Percentiles rank a stretch among this genome's conserved stretches.
Evolutionary conservation across 2,113 vertebrate species (phyloP).

Genomic region (Cervus canadensis): DNA sequence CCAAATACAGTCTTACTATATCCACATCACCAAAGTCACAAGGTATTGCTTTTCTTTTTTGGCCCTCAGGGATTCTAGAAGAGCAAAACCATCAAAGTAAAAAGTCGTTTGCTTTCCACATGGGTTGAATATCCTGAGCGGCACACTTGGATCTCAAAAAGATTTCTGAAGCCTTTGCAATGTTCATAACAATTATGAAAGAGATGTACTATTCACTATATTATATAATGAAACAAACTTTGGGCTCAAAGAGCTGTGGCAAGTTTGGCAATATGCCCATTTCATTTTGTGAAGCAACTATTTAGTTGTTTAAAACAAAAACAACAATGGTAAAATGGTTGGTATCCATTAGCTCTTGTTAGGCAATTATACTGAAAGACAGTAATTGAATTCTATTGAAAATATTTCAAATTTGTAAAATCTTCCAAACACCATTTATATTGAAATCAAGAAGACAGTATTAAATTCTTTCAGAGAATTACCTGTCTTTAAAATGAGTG

Average conservation of each 20-base stretch:
- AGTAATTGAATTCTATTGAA: neutral
- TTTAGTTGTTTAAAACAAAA: conserved; percentile 17
- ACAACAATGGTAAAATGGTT: neutral
- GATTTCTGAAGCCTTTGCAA: conserved; percentile 11
- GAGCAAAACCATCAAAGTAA: conserved; percentile 45
- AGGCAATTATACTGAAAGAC: neutral
- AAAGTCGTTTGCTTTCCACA: neutral
- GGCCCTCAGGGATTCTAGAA: neutral
- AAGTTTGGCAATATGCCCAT: neutral
- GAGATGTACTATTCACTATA: neutral
- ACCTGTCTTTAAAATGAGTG: neutral
- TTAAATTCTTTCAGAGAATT: neutral
- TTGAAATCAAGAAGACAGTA: conserved; percentile 6
- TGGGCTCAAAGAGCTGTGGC: neutral
- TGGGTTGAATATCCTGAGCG: neutral
- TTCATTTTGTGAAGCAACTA: conserved; percentile 32
- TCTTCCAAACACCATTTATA: neutral
- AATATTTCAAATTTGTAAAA: neutral
- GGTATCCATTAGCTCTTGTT: neutral
- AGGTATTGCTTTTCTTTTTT: neutral
- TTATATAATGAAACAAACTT: conserved; percentile 18
- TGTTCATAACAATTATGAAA: neutral
- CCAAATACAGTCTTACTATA: neutral
- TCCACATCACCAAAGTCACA: neutral
- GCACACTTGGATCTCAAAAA: conserved; percentile 6